A percentile compares a stretch with the other conserved stretches of the same genome.
phyloP scores from a whole-genome alignment of 1,140 invertebrate genomes.

The Zeugodacus cucurbitae region DNA sequence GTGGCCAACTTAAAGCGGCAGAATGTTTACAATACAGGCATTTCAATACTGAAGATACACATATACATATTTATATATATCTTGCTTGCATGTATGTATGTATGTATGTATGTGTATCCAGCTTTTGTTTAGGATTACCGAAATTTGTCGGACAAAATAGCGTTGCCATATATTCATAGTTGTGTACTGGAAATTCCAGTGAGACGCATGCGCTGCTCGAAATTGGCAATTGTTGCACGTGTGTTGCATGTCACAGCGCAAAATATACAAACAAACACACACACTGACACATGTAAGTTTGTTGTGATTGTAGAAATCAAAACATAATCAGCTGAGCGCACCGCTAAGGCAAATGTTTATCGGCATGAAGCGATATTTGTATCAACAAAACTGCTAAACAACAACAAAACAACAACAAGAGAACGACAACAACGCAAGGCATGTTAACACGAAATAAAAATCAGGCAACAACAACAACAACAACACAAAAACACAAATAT shows the following conservation, averaged over 20 bases:
- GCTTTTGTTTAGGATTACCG: background rate
- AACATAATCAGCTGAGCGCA: constrained; percentile 2
- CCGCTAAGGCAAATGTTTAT: background rate
- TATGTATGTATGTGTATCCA: background rate
- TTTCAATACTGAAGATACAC: background rate
- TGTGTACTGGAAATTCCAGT: background rate
- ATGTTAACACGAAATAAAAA: background rate
- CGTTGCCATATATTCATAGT: background rate
- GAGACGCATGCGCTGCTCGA: background rate
- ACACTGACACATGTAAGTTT: background rate
- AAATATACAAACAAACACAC: background rate
- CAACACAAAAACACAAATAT: background rate
- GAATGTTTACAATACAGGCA: background rate
- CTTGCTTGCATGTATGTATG: too few relatives aligned
- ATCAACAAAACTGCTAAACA: background rate
- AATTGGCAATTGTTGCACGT: background rate
- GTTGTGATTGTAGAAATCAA: background rate
- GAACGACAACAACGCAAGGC: background rate
- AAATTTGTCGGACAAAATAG: background rate
- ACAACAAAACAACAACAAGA: background rate
- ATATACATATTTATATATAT: background rate
- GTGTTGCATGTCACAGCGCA: background rate
- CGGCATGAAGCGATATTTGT: background rate
- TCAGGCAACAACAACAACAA: background rate
- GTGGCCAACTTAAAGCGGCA: background rate